These are phyloP conservation scores for Erebia epiphron DNA, from an alignment of 2,888 invertebrate species.

Conservation along the genomic window DNA sequence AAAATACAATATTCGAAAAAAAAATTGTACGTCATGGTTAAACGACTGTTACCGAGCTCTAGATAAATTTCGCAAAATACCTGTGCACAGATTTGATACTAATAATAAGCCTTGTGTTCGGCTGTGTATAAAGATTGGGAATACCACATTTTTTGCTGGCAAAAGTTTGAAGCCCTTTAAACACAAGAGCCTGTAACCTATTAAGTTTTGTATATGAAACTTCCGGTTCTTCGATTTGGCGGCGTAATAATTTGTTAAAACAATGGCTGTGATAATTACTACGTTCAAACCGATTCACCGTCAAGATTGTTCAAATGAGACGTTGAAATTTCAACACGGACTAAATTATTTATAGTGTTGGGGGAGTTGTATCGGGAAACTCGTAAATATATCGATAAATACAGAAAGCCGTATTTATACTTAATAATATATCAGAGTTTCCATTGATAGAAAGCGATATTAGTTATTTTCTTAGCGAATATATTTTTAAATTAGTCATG, in stretches of 20 bases:
- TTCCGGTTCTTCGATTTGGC: conserved; percentile 39
- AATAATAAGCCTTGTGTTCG: too few species aligned
- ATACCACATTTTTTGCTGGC: too few species aligned
- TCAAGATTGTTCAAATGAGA: conserved; percentile 59
- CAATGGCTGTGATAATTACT: conserved; percentile 67
- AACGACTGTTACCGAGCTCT: too few species aligned
- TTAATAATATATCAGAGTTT: background rate
- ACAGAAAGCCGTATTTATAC: too few species aligned
- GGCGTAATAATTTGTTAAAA: conserved; percentile 51
- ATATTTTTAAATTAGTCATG: background rate
- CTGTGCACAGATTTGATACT: too few species aligned
- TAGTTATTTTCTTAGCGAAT: too few species aligned
- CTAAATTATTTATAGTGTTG: conserved; percentile 35
- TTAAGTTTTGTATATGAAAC: conserved; percentile 39
- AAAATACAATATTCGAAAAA: too few species aligned
- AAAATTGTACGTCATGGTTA: too few species aligned
- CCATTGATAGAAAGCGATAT: background rate
- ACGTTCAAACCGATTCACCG: conserved; percentile 64
- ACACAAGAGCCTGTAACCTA: conserved; percentile 16
- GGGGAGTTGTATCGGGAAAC: conserved; percentile 17
- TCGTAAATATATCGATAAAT: background rate
- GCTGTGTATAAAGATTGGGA: too few species aligned
- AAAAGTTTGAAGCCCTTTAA: background rate
- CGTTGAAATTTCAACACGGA: conserved; percentile 53
- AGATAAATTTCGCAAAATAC: too few species aligned